Percentiles rank a stretch among this genome's conserved stretches.
Conservation (phyloP, 2,113 vertebrate genomes). For the Xiphophorus hellerii region DNA sequence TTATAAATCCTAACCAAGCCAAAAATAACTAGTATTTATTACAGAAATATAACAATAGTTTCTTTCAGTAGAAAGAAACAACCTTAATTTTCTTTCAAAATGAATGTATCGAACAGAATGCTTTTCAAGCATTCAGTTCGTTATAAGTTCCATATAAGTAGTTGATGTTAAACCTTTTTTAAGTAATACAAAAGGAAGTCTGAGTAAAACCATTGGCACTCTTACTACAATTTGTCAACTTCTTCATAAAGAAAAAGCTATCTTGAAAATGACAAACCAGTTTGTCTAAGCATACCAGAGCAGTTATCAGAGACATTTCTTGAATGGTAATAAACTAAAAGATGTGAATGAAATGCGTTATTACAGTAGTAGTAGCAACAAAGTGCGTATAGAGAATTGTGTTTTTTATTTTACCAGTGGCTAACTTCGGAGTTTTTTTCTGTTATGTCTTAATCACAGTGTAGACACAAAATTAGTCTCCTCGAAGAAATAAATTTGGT, state of each 20-base stretch:
- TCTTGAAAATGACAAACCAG: no score
- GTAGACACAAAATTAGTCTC: not conserved
- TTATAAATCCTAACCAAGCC: no score
- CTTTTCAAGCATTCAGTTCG: not conserved
- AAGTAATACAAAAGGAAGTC: no score
- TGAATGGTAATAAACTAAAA: no score
- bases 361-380: not conserved
- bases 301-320: no score
- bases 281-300: no score
- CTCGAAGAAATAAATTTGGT: not conserved
- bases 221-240: no score
- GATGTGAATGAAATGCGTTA: not conserved
- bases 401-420: not conserved
- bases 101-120: no score
- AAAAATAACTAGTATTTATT: not conserved
- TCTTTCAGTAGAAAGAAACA: not conserved
- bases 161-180: not conserved
- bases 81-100: no score
- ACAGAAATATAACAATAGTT: not conserved
- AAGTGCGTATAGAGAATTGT: no score
- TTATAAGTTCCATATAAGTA: not conserved
- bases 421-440: not conserved
- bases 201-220: no score
- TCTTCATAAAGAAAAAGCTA: no score
- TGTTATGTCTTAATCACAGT: not conserved